Evolutionary conservation across 2,888 invertebrate species (phyloP).

Genomic region (Anodontia alba): DNA sequence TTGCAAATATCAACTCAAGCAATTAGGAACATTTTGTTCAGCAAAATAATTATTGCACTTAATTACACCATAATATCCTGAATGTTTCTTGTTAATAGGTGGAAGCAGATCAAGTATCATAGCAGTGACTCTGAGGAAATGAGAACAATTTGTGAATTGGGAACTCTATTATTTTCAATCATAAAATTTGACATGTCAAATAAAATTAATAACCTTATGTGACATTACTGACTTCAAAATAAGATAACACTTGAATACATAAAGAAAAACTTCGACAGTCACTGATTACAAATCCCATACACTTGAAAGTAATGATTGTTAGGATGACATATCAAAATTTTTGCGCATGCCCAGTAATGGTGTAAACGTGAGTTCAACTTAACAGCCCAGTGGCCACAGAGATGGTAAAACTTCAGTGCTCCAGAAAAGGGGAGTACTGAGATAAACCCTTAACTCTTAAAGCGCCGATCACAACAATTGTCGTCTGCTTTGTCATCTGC

Average conservation of each 20-base stretch:
- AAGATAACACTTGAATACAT: not conserved
- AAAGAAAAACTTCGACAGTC: not conserved
- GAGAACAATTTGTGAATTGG: not conserved
- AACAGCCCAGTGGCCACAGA: constrained; percentile 23
- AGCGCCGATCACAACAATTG: no score
- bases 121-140: not conserved
- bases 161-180: not conserved
- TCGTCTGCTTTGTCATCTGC: no score
- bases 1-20: no score
- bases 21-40: no score
- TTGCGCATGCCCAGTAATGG: constrained; percentile 47
- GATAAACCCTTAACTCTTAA: no score
- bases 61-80: not conserved
- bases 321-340: constrained; percentile 40
- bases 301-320: not conserved
- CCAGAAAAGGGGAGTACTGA: no score
- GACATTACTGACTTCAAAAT: not conserved
- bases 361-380: constrained; percentile 49
- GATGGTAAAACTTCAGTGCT: no score
- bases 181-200: not conserved
- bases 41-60: not conserved
- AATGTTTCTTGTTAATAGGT: not conserved
- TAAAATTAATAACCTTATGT: not conserved
- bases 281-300: constrained; percentile 17
- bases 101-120: no score